phyloP scores from a whole-genome alignment of 2,888 invertebrate genomes.

The Micropterix aruncella region DNA sequence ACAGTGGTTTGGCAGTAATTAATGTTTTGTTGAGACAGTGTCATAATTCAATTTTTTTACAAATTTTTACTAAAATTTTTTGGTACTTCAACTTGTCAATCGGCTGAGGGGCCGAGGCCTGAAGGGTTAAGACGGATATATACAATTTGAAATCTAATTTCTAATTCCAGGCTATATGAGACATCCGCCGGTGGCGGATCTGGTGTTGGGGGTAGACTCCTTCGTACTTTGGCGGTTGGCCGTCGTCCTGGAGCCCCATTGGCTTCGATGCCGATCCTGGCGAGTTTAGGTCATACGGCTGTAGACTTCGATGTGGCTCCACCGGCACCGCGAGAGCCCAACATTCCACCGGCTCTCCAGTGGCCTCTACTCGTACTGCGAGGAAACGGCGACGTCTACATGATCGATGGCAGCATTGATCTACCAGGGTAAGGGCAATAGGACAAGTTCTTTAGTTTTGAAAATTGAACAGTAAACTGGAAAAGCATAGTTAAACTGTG shows the following conservation, averaged over 20 bases:
- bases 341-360: slow-evolving; percentile 19
- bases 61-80: no score
- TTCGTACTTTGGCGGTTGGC: slow-evolving; percentile 25
- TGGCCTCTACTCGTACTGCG: slow-evolving; percentile 71
- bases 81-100: no score
- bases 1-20: no score
- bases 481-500: neutral
- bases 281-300: slow-evolving; percentile 67
- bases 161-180: slow-evolving; percentile 29
- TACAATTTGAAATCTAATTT: no score
- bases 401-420: slow-evolving; percentile 27
- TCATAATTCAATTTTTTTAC: no score
- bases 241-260: slow-evolving; percentile 27
- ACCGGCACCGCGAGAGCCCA: slow-evolving; percentile 18
- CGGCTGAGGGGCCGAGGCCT: no score
- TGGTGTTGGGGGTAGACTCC: slow-evolving; percentile 17
- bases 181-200: slow-evolving; percentile 14
- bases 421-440: neutral
- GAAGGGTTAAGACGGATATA: no score
- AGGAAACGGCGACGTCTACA: slow-evolving; percentile 74
- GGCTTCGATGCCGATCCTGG: slow-evolving; percentile 32
- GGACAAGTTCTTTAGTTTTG: neutral
- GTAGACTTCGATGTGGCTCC: slow-evolving; percentile 59
- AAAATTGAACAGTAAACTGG: neutral
- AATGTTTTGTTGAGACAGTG: no score